Conservation (phyloP, 2,888 invertebrate genomes). For the Ophion costatus region DNA sequence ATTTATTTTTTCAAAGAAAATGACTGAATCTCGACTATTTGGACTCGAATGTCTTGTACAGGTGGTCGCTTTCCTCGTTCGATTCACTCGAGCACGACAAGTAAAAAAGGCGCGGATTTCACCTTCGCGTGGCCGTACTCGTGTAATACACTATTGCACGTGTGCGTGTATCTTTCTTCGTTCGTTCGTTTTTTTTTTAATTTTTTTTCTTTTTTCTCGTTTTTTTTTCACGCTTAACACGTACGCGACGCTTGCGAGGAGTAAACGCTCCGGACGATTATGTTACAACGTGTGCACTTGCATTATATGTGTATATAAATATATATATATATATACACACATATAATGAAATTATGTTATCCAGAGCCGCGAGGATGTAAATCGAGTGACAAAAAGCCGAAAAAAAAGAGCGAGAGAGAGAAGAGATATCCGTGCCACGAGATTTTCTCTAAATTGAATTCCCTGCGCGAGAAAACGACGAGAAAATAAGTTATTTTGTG, state of each 20-base stretch:
- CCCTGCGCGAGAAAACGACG: no score
- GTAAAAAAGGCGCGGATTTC: constrained; percentile 66
- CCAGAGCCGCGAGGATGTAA: no score
- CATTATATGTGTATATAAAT: neutral
- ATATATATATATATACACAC: no score
- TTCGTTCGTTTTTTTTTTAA: neutral
- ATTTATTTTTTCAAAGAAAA: neutral
- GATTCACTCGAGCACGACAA: constrained; percentile 64
- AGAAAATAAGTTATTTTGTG: no score
- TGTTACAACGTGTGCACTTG: neutral
- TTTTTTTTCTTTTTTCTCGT: neutral
- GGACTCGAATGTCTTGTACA: constrained; percentile 35
- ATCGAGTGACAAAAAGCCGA: no score
- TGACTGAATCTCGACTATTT: neutral
- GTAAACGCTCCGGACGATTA: neutral
- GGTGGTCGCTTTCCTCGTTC: constrained; percentile 67
- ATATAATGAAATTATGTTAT: no score
- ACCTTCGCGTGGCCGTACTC: constrained; percentile 62
- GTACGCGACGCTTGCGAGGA: neutral
- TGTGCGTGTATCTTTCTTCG: constrained; percentile 13
- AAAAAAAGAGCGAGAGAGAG: no score
- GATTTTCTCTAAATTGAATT: no score
- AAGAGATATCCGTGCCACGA: no score
- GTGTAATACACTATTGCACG: constrained; percentile 14
- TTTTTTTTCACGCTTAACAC: constrained; percentile 1